phyloP scores from a whole-genome alignment of 2,888 invertebrate genomes.

The Eupithecia dodoneata region DNA sequence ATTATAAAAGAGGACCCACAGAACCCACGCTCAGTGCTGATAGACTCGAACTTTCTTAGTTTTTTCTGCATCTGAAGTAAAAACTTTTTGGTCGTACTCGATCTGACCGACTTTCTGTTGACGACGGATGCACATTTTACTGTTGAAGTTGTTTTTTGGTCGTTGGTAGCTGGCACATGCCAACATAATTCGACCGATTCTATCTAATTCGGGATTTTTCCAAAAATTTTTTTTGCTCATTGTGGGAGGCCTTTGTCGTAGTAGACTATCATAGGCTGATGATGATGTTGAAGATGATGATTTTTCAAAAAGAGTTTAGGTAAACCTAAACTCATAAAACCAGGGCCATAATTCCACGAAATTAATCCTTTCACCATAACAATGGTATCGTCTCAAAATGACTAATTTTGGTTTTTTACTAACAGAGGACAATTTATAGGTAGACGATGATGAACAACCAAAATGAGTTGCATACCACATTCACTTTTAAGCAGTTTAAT shows the following conservation, averaged over 20 bases:
- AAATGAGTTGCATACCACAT: neutral
- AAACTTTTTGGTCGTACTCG: slow-evolving; percentile 56
- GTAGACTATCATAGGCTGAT: neutral
- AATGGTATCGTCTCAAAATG: too few species aligned
- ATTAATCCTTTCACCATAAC: too few species aligned
- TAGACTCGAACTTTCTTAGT: slow-evolving; percentile 35
- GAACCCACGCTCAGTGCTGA: neutral
- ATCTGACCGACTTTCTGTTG: slow-evolving; percentile 61
- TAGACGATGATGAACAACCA: neutral
- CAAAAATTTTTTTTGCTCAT: too few species aligned
- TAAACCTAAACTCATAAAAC: too few species aligned
- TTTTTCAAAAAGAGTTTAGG: too few species aligned
- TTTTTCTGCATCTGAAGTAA: slow-evolving; percentile 52
- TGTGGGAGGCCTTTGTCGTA: neutral
- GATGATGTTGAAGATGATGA: neutral
- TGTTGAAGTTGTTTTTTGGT: slow-evolving; percentile 46
- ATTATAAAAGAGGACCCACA: neutral
- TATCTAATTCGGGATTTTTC: neutral
- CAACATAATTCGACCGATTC: neutral
- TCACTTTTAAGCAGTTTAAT: neutral
- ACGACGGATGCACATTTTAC: slow-evolving; percentile 58
- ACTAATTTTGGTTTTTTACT: too few species aligned
- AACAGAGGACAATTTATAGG: too few species aligned
- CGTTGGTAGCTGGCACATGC: slow-evolving; percentile 27
- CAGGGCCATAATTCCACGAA: too few species aligned